Evolutionary conservation across 1,140 invertebrate species (phyloP), one percentile per base, ranked within the genome.

Genomic region (Bombus confusus): DNA sequence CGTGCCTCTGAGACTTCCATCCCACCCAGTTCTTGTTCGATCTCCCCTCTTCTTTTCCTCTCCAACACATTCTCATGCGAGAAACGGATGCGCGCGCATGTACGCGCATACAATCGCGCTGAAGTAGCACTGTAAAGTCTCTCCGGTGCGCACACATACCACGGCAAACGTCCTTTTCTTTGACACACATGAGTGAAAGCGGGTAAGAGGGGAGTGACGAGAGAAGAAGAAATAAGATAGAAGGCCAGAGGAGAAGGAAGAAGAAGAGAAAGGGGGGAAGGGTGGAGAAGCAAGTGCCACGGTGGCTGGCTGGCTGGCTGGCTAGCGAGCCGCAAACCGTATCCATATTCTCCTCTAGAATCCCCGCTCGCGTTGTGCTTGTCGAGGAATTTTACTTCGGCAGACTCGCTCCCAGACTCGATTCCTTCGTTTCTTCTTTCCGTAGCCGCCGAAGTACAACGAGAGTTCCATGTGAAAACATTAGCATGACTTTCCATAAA

Each of bases 301-400:
- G 93, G 91, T 94, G 93, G 92, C 92, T 92, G 90, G 90, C 74
- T 86, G 39, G 78, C 80, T 88, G 87, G 83, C 93, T 94, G 92
- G 93, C 93, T 90, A 93, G 94, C 93, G 92, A 94, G 92, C 94
- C 92, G 84, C 89, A 88, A 93, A 92, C 92, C 93, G 92, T 92
- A 88, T 83, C 91, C 90, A 86, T 78, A 64, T 86, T 90, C 91
- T 91, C 83, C 87, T 87, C 83, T 75, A 85, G 68, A 64, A 69
- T 78, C 84, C 77, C 75, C 62, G 76, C 69, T 62, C 72, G 62
- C 31, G 57, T 22, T 80, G 69, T 72, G 86, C 91, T 92, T 91
- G 92, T 92, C 92, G 93, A 95, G 94, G 93, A 94, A 95, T 95
- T 94, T 94, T 94, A 93, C 93, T 94, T 91, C 89, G 86, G 92